These are phyloP conservation scores for Cerastis rubricosa DNA, from an alignment of 2,888 invertebrate genomes.

Conservation along the genomic window DNA sequence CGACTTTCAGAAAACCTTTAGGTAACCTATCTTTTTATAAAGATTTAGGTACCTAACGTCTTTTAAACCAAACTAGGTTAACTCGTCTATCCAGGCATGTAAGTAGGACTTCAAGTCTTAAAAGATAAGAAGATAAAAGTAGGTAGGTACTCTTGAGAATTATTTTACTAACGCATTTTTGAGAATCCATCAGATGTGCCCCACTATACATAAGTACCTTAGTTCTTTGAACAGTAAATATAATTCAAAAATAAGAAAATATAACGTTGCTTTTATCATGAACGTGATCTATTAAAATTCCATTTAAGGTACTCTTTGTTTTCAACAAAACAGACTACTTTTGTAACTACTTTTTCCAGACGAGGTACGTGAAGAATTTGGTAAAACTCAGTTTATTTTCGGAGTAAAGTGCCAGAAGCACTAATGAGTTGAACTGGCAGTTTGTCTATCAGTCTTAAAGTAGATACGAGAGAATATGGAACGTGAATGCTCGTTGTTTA, in stretches of 20 bases:
- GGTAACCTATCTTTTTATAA: background rate
- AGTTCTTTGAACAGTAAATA: background rate
- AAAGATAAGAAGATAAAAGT: background rate
- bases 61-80: constrained; percentile 9
- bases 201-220: background rate
- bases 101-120: background rate
- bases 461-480: constrained; percentile 29
- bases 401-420: constrained; percentile 32
- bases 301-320: constrained; percentile 6
- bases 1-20: background rate
- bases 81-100: background rate
- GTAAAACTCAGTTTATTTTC: constrained; percentile 55
- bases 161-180: background rate
- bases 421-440: constrained; percentile 58
- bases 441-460: constrained; percentile 49
- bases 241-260: background rate
- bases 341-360: constrained; percentile 33
- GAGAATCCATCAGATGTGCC: background rate
- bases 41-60: background rate
- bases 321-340: constrained; percentile 19
- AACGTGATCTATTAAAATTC: constrained; percentile 11
- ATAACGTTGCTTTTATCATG: background rate
- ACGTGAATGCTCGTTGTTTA: constrained; percentile 22
- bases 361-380: constrained; percentile 52
- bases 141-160: background rate